Evolutionary conservation across 1,140 invertebrate species (phyloP).

Genomic region (Dreissena polymorpha): DNA sequence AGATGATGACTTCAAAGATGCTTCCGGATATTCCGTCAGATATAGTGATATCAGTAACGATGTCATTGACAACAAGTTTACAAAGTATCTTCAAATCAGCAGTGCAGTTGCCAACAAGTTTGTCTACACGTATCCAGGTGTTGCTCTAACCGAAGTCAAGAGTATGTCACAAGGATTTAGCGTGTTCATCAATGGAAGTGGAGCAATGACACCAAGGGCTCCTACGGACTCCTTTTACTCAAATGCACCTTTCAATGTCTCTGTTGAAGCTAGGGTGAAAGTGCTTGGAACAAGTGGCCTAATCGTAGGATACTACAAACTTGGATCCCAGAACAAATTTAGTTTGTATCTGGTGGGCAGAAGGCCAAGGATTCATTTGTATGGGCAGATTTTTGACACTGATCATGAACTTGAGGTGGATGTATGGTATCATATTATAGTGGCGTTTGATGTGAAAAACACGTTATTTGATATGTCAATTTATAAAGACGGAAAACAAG

Average conservation of each 20-base stretch:
- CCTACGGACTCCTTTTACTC: conserved; percentile 24
- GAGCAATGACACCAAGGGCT: conserved; percentile 41
- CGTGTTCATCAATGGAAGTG: conserved; percentile 53
- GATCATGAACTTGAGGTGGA: conserved; percentile 2
- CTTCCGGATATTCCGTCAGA: background rate
- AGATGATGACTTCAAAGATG: conserved; percentile 56
- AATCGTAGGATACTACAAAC: conserved; percentile 50
- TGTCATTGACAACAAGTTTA: conserved; percentile 39
- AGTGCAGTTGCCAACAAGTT: conserved; percentile 18
- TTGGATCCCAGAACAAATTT: conserved; percentile 34
- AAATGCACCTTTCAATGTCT: conserved; percentile 46
- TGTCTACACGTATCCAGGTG: conserved; percentile 45
- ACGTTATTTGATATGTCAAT: conserved; percentile 19
- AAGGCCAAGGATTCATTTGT: conserved; percentile 6
- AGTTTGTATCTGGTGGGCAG: conserved; percentile 35
- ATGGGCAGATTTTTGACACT: conserved; percentile 33
- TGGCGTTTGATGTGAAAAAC: conserved; percentile 24
- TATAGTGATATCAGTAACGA: conserved; percentile 39
- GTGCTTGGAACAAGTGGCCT: conserved; percentile 30
- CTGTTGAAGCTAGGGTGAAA: conserved; percentile 54
- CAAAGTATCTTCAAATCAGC: conserved; percentile 6
- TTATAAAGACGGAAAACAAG: conserved; percentile 3
- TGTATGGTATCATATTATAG: conserved; percentile 49
- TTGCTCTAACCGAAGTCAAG: conserved; percentile 21
- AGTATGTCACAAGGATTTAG: conserved; percentile 30